These are phyloP conservation scores for Stenurella melanura DNA, from an alignment of 2,888 invertebrate species.

Conservation along the genomic window DNA sequence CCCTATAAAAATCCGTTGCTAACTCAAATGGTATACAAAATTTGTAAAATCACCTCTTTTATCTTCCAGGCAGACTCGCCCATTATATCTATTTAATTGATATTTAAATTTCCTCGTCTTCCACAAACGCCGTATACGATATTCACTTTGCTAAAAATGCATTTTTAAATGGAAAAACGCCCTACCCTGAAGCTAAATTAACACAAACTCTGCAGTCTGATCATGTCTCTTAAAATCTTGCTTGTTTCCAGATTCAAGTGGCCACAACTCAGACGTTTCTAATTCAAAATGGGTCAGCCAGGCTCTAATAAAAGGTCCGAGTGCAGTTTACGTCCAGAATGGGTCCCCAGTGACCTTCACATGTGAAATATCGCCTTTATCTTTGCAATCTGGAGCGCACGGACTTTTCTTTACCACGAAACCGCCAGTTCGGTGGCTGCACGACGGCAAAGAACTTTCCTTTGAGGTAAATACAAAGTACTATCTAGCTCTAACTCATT, in stretches of 20 bases:
- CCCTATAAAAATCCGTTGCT: no score
- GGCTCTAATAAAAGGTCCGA: slow-evolving; percentile 76
- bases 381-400: slow-evolving; percentile 55
- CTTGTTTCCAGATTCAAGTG: slow-evolving; percentile 50
- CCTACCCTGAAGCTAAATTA: neutral
- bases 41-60: no score
- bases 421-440: slow-evolving; percentile 75
- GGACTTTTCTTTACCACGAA: slow-evolving; percentile 58
- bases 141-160: neutral
- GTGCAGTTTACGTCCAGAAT: slow-evolving; percentile 75
- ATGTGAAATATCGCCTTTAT: slow-evolving; percentile 74
- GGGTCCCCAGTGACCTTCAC: slow-evolving; percentile 77
- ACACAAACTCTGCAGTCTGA: slow-evolving; percentile 4
- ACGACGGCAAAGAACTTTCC: slow-evolving; percentile 76
- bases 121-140: neutral
- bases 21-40: no score
- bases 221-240: slow-evolving; percentile 5
- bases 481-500: slow-evolving; percentile 14
- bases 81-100: no score
- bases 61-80: no score
- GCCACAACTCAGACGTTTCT: slow-evolving; percentile 44
- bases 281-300: slow-evolving; percentile 65
- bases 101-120: no score
- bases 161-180: neutral
- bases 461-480: slow-evolving; percentile 73